Conservation (phyloP, 2,888 invertebrate genomes). For the Gasteruption jaculator region DNA sequence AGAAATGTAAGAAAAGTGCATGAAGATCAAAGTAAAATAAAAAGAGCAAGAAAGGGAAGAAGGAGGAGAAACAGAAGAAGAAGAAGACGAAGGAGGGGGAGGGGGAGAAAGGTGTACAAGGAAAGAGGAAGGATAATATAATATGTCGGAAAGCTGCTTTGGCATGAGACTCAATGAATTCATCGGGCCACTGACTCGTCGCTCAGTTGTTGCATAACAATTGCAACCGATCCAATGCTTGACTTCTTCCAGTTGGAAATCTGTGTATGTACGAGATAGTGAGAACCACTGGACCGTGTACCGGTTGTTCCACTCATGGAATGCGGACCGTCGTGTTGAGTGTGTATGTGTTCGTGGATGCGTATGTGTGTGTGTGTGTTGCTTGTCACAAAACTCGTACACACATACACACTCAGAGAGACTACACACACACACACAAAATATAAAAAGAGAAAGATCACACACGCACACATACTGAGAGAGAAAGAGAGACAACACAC, state of each 20-base stretch:
- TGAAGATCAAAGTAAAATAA: no score
- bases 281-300: conserved; percentile 49
- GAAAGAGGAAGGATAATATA: no score
- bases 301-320: conserved; percentile 52
- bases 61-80: no score
- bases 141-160: no score
- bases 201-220: conserved; percentile 13
- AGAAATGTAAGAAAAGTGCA: no score
- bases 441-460: neutral
- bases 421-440: neutral
- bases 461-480: neutral
- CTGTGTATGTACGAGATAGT: conserved; percentile 21
- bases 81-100: no score
- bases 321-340: conserved; percentile 41
- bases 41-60: no score
- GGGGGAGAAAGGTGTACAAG: no score
- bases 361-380: conserved; percentile 16
- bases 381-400: neutral
- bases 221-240: no score
- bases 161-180: conserved; percentile 22
- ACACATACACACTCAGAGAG: neutral
- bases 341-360: no score
- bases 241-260: no score
- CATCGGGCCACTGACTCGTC: conserved; percentile 29
- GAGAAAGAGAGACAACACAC: no score